phyloP scores from a whole-genome alignment of 2,888 invertebrate genomes.

The Apodemia hepburni region DNA sequence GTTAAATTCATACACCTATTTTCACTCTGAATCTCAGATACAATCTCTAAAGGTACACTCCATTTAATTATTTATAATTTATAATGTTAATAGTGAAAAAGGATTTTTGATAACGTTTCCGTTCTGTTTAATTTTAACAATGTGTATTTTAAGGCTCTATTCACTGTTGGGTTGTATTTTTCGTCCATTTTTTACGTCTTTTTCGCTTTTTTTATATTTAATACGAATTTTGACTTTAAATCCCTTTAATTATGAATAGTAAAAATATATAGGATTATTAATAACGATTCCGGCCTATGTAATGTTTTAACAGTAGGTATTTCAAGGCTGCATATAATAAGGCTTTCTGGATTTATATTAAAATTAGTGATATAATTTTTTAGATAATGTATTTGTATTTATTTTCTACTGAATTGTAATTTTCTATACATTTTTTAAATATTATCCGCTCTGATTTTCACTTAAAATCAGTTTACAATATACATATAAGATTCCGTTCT shows the following conservation, averaged over 20 bases:
- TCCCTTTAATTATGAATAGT: too few relatives aligned
- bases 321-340: conserved; percentile 4
- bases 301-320: neutral
- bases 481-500: too few relatives aligned
- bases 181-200: neutral
- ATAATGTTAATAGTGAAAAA: too few relatives aligned
- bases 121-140: too few relatives aligned
- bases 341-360: neutral
- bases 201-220: neutral
- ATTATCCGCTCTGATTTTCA: too few relatives aligned
- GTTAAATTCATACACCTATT: neutral
- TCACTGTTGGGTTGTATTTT: neutral
- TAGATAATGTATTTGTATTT: neutral
- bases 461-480: too few relatives aligned
- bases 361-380: neutral
- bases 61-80: too few relatives aligned
- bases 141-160: neutral
- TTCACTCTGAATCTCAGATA: too few relatives aligned
- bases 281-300: neutral
- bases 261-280: neutral
- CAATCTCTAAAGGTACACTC: too few relatives aligned
- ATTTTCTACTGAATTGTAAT: too few relatives aligned
- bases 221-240: neutral
- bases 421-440: too few relatives aligned
- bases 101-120: too few relatives aligned